Percentiles rank a stretch among this genome's conserved stretches.
phyloP scores from a whole-genome alignment of 2,888 invertebrate species.

The Strigamia transsilvanica region DNA sequence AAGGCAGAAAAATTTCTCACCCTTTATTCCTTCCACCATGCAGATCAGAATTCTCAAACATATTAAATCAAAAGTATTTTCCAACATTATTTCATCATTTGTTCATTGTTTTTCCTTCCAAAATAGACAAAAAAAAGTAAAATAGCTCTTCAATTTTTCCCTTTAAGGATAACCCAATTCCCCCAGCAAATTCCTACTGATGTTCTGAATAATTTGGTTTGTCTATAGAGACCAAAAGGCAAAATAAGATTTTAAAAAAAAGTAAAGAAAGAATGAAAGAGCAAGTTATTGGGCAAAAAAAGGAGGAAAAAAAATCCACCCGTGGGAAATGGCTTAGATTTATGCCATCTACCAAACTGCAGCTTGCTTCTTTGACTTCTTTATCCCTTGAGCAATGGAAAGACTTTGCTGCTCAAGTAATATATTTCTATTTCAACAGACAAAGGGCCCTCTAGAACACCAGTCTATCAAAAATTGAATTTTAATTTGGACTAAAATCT shows the following conservation, averaged over 20 bases:
- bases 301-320: background rate
- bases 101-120: background rate
- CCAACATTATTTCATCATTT: too few species aligned
- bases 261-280: too few species aligned
- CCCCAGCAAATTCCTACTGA: slow-evolving; percentile 9
- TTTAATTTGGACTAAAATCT: background rate
- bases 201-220: slow-evolving; percentile 32
- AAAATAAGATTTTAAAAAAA: background rate
- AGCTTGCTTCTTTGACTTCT: slow-evolving; percentile 33
- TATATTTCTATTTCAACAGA: slow-evolving; percentile 36
- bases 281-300: background rate
- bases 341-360: slow-evolving; percentile 17
- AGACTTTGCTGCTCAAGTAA: background rate
- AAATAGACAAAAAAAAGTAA: background rate
- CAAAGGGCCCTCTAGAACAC: background rate
- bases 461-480: background rate
- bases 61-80: slow-evolving; percentile 1
- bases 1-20: slow-evolving; percentile 20
- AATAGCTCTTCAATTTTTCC: background rate
- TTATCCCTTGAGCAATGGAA: slow-evolving; percentile 6
- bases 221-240: slow-evolving; percentile 7
- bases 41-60: background rate
- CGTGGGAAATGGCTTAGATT: background rate
- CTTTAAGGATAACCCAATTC: slow-evolving; percentile 27
- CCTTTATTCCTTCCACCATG: slow-evolving; percentile 13